Conservation (phyloP, 2,797 vertebrate species). For the Leptodactylus fallax region DNA sequence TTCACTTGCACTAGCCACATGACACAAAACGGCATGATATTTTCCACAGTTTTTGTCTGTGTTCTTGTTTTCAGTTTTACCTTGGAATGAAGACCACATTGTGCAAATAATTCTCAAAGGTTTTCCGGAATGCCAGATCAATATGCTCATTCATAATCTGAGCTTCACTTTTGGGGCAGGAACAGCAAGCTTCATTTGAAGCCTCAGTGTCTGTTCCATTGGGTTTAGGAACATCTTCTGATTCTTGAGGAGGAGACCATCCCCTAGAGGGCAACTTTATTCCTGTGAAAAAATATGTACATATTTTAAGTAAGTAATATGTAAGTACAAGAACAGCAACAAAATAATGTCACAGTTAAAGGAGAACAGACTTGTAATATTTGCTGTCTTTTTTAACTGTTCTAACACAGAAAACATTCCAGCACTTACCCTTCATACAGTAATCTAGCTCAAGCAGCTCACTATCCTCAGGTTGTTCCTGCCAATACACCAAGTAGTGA, state of each 20-base stretch:
- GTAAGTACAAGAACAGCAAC: neutral
- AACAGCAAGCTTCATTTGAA: constrained; percentile 81
- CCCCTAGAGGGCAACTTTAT: constrained; percentile 88
- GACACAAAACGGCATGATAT: too few species aligned
- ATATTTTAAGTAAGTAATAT: too few species aligned
- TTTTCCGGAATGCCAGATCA: constrained; percentile 91
- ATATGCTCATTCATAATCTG: constrained; percentile 93
- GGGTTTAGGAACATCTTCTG: constrained; percentile 73
- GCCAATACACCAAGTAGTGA: constrained; percentile 91
- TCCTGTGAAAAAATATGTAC: constrained; percentile 73
- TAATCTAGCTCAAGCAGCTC: constrained; percentile 93
- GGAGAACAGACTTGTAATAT: too few species aligned
- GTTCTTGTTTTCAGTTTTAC: constrained; percentile 69
- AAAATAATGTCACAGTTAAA: too few species aligned
- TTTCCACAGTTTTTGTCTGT: too few species aligned
- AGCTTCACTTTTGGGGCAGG: constrained; percentile 92
- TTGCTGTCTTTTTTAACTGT: too few species aligned
- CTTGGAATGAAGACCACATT: constrained; percentile 94
- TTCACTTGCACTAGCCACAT: too few species aligned
- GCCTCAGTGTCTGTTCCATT: constrained; percentile 86
- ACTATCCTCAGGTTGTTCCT: constrained; percentile 87
- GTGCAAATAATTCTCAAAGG: constrained; percentile 95
- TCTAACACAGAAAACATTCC: too few species aligned
- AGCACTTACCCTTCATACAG: constrained; percentile 88
- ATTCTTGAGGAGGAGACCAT: constrained; percentile 78